A percentile compares a stretch with the other conserved stretches of the same genome.
phyloP scores from a whole-genome alignment of 2,888 invertebrate genomes.

The Stenurella melanura region DNA sequence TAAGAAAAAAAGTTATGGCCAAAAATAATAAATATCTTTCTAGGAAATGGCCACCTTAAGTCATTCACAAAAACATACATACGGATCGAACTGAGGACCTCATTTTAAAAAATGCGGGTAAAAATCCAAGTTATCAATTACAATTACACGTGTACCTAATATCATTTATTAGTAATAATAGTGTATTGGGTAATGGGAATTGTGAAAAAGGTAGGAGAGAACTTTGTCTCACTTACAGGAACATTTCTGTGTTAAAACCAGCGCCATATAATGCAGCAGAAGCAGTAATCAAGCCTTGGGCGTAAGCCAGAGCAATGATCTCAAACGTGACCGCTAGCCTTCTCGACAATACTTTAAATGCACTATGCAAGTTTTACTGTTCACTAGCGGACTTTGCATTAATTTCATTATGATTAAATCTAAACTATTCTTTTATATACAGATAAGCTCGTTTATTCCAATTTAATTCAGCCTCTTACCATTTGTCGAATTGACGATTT shows the following conservation, averaged over 20 bases:
- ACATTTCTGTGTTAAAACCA: conserved; percentile 31
- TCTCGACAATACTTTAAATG: conserved; percentile 43
- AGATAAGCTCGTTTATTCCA: background rate
- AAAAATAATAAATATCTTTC: no score
- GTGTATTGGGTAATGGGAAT: background rate
- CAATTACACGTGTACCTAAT: no score
- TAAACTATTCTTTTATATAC: background rate
- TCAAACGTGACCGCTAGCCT: conserved; percentile 54
- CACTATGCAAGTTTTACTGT: conserved; percentile 43
- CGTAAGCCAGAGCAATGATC: conserved; percentile 58
- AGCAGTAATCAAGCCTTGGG: conserved; percentile 48
- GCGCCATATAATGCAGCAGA: conserved; percentile 41
- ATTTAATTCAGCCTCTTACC: background rate
- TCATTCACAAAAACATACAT: no score
- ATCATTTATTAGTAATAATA: background rate
- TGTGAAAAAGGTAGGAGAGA: background rate
- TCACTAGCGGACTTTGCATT: conserved; percentile 37
- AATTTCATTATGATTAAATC: conserved; percentile 13
- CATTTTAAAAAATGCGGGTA: no score
- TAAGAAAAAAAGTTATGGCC: no score
- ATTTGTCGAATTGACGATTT: background rate
- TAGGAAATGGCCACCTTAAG: no score
- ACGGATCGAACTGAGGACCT: no score
- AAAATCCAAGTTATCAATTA: no score
- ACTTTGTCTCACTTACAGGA: conserved; percentile 16